phyloP scores from a whole-genome alignment of 2,888 invertebrate genomes.

The Sesia bembeciformis region DNA sequence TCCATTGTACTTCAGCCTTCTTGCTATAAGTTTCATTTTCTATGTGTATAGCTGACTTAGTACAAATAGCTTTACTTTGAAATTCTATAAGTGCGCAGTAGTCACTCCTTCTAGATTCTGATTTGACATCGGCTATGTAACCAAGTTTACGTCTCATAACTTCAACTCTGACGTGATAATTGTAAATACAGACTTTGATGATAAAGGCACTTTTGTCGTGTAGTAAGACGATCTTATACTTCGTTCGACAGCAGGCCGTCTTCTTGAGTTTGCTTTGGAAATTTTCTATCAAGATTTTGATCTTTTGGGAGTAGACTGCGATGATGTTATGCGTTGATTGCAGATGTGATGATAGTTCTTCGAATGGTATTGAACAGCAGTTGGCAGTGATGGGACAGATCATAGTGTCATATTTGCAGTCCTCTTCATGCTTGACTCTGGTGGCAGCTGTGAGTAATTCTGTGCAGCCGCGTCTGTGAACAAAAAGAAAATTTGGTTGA shows the following conservation, averaged over 20 bases:
- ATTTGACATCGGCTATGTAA: slow-evolving; percentile 50
- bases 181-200: slow-evolving; percentile 67
- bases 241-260: slow-evolving; percentile 63
- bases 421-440: slow-evolving; percentile 60
- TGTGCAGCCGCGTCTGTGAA: slow-evolving; percentile 62
- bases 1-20: slow-evolving; percentile 67
- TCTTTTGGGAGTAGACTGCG: slow-evolving; percentile 65
- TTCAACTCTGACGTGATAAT: slow-evolving; percentile 63
- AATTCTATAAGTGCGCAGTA: slow-evolving; percentile 63
- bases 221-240: slow-evolving; percentile 61
- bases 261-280: slow-evolving; percentile 66
- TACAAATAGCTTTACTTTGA: slow-evolving; percentile 59
- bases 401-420: slow-evolving; percentile 63
- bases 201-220: slow-evolving; percentile 66
- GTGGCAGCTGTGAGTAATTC: slow-evolving; percentile 51
- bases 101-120: slow-evolving; percentile 55
- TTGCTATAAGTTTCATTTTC: slow-evolving; percentile 64
- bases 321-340: slow-evolving; percentile 57
- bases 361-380: slow-evolving; percentile 58
- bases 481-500: slow-evolving; percentile 15
- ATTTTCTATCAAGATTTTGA: slow-evolving; percentile 65
- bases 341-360: slow-evolving; percentile 56
- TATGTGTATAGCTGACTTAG: slow-evolving; percentile 59
- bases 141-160: slow-evolving; percentile 63
- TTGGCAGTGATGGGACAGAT: slow-evolving; percentile 59